These are phyloP conservation scores for Pteronotus mesoamericanus DNA, from an alignment of 2,797 vertebrate genomes.

Conservation along the genomic window DNA sequence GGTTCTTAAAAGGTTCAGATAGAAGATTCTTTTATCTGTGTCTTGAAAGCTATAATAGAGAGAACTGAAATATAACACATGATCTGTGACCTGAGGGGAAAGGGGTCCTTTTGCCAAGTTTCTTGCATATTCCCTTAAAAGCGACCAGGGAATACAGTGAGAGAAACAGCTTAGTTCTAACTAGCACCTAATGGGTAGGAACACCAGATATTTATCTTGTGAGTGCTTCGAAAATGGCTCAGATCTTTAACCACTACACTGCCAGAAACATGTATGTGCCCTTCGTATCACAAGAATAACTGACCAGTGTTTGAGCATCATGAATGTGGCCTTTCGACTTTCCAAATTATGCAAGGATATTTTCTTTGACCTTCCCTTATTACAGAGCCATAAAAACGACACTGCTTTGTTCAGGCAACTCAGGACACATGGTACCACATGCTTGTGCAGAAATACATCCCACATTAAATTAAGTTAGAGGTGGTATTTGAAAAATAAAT, in stretches of 20 bases:
- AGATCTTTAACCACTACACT: slow-evolving; percentile 61
- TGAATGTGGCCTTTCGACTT: slow-evolving; percentile 51
- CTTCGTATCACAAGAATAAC: slow-evolving; percentile 47
- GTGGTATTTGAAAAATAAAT: slow-evolving; percentile 73
- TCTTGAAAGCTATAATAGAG: slow-evolving; percentile 50
- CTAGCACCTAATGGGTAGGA: slow-evolving; percentile 36
- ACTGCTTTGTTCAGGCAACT: slow-evolving; percentile 5
- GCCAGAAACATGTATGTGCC: slow-evolving; percentile 1
- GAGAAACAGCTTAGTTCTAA: slow-evolving; percentile 11
- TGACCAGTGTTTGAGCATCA: slow-evolving; percentile 64
- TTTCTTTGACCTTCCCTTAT: slow-evolving; percentile 62
- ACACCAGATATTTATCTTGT: slow-evolving; percentile 12
- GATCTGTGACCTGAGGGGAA: neutral
- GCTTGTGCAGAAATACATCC: slow-evolving; percentile 56
- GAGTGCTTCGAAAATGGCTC: slow-evolving; percentile 10
- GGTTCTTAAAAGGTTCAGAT: slow-evolving; percentile 31
- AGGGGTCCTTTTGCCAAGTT: slow-evolving; percentile 23
- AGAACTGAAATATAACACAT: neutral
- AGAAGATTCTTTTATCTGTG: slow-evolving; percentile 28
- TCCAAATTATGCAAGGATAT: slow-evolving; percentile 50
- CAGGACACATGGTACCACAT: neutral
- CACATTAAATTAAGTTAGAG: slow-evolving; percentile 60
- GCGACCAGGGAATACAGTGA: slow-evolving; percentile 28
- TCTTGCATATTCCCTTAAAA: slow-evolving; percentile 45
- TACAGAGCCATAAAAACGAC: slow-evolving; percentile 39